Evolutionary conservation across 2,797 vertebrate genomes (phyloP).

Genomic region (Allobates femoralis): DNA sequence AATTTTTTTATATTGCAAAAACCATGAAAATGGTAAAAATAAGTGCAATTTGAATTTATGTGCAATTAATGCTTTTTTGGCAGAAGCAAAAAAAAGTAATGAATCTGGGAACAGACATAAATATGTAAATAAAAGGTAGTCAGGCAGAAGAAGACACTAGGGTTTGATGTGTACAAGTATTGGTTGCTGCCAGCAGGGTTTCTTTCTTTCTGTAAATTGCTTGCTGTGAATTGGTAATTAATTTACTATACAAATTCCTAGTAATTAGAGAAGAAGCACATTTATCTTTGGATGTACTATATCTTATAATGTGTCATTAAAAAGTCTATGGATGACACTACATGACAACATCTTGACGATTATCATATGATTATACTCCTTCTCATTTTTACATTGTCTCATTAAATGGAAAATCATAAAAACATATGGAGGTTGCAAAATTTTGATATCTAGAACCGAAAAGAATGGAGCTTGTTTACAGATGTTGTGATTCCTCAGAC

Average conservation of each 20-base stretch:
- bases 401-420: constrained; percentile 51
- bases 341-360: constrained; percentile 60
- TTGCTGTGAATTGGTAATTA: constrained; percentile 59
- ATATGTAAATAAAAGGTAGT: constrained; percentile 66
- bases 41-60: constrained; percentile 56
- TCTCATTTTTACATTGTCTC: constrained; percentile 38
- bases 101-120: constrained; percentile 65
- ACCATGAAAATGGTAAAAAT: constrained; percentile 59
- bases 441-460: constrained; percentile 10
- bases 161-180: background rate
- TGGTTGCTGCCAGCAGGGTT: constrained; percentile 53
- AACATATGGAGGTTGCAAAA: constrained; percentile 40
- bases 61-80: constrained; percentile 66
- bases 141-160: constrained; percentile 65
- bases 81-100: constrained; percentile 57
- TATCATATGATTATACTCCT: constrained; percentile 39
- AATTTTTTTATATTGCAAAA: background rate
- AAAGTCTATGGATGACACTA: constrained; percentile 52
- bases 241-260: constrained; percentile 59
- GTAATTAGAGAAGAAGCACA: constrained; percentile 52
- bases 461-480: constrained; percentile 31
- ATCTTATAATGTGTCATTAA: constrained; percentile 47
- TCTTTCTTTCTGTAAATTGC: constrained; percentile 61
- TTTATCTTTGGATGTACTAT: constrained; percentile 47
- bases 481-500: constrained; percentile 37